Percentiles rank a stretch among this genome's conserved stretches.
Evolutionary conservation across 2,888 invertebrate species (phyloP).

Genomic region (Scaptodrosophila latifasciaeformis): DNA sequence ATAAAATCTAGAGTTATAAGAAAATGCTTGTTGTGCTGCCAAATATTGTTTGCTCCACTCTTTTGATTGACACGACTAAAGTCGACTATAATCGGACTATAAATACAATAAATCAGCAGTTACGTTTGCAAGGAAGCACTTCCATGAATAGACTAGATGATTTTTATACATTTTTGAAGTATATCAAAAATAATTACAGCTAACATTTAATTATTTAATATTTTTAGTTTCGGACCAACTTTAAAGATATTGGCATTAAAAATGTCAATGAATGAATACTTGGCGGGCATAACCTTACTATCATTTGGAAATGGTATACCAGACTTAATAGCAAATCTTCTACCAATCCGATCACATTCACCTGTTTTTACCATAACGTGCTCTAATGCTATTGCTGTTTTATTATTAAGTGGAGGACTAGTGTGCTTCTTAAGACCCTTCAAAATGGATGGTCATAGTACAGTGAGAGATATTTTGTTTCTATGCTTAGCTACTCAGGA

Average conservation of each 20-base stretch:
- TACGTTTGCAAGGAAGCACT: no score
- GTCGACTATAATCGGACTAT: no score
- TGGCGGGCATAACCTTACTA: slow-evolving; percentile 40
- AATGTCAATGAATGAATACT: slow-evolving; percentile 41
- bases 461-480: slow-evolving; percentile 34
- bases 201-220: background rate
- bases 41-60: no score
- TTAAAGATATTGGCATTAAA: slow-evolving; percentile 37
- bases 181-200: background rate
- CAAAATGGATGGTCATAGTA: slow-evolving; percentile 29
- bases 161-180: no score
- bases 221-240: slow-evolving; percentile 34
- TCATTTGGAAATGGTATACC: slow-evolving; percentile 30
- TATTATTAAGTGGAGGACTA: slow-evolving; percentile 34
- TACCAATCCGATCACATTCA: slow-evolving; percentile 39
- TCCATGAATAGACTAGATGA: no score
- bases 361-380: slow-evolving; percentile 28
- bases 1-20: no score
- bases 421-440: slow-evolving; percentile 39
- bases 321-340: slow-evolving; percentile 35
- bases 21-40: no score
- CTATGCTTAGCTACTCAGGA: slow-evolving; percentile 25
- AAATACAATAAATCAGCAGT: no score
- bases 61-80: no score
- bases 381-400: slow-evolving; percentile 27